Base-by-base conservation (phyloP, 2,888 invertebrate species). In the Drosophila borealis region DNA sequence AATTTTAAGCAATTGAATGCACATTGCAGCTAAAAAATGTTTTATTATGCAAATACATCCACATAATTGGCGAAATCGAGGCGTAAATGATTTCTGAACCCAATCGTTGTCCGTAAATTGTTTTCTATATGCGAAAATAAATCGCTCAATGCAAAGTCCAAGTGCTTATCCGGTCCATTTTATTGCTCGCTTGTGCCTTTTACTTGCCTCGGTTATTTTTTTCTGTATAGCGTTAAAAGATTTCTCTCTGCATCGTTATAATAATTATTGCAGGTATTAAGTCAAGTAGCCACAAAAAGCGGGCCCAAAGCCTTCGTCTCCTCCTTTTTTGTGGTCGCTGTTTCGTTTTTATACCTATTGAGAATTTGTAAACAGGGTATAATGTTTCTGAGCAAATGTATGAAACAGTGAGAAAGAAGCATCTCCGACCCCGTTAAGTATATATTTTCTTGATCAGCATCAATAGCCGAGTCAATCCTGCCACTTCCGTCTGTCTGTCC, bases 181-280 rank as follows among this genome's bases (percentile, higher is more conserved):
- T 83, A 86, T 86, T 84, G 74, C 80, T 65, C 42, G 66, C 49
- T 69, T 77, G 68, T 76, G 79, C 74, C 74, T 70, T 77, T 65
- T 60, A 34, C 68, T 83, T 49, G 45, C 60, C 56, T 66, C 41
- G 53, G 39, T 41, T 41, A 19, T 53, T 77, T 77, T 70, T 78
- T 75, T 29, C 29, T 29, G 8, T 80, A 70, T 68, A 29, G 78
- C 78, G 78, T 61, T 75, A 78, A 80, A 70, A 75, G 80, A 80
- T 80, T 80, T 78, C 57, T 48, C 70, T 68, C 70, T 65, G 85
- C 82, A 87, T 82, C 78, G 88, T 85, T 85, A 85, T 81, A 85
- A 88, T 84, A 84, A 84, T 84, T 84, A 84, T 84, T 84, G 84
- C 88, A 84, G 84, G 84, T 87, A 85, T 88, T 88, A 87, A 87